These are phyloP conservation scores for Paratrypauchen microcephalus DNA, from an alignment of 2,797 vertebrate species.

Conservation along the genomic window DNA sequence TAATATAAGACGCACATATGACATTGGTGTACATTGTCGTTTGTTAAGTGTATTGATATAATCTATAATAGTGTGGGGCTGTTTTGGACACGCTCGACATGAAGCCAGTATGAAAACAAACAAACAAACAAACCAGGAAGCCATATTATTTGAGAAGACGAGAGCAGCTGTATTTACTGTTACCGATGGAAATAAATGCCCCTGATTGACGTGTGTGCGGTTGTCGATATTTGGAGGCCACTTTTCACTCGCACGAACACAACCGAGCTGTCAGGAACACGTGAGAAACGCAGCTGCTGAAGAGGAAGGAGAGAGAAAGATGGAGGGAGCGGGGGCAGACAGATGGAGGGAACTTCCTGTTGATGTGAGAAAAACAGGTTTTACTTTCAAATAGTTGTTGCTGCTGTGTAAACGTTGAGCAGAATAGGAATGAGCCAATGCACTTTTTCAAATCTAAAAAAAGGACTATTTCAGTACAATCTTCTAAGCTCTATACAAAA, in stretches of 20 bases:
- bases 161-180: constrained; percentile 72
- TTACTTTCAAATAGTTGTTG: not conserved
- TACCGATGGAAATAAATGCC: constrained; percentile 74
- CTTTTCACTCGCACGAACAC: not conserved
- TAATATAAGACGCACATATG: constrained; percentile 55
- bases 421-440: not conserved
- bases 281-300: constrained; percentile 29
- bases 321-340: not conserved
- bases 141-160: constrained; percentile 34
- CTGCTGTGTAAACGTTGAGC: not conserved
- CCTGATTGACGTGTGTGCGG: constrained; percentile 38
- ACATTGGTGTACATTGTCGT: constrained; percentile 46
- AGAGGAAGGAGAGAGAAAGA: not conserved
- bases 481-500: too few species aligned
- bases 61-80: constrained; percentile 18
- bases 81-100: constrained; percentile 28
- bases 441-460: too few species aligned
- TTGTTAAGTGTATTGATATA: constrained; percentile 46
- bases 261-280: not conserved
- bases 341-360: constrained; percentile 37
- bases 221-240: constrained; percentile 49
- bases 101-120: constrained; percentile 47
- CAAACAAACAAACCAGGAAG: constrained; percentile 37
- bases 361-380: constrained; percentile 1
- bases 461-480: too few species aligned